These are phyloP conservation scores for Neoscelio sp. DNA, from an alignment of 2,888 invertebrate species.

Conservation along the genomic window DNA sequence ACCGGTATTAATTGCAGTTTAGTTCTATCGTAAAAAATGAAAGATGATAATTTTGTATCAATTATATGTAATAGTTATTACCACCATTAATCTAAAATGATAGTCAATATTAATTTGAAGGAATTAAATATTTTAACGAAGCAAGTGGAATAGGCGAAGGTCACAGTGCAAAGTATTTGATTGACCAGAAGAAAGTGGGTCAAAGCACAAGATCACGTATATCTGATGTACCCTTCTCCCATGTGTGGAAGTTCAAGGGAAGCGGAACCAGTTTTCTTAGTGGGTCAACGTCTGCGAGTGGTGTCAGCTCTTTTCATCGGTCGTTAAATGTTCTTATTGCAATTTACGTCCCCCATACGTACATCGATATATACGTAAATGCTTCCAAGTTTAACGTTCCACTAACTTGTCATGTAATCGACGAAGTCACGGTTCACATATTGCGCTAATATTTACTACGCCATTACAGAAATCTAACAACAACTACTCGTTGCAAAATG, in stretches of 20 bases:
- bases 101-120: conserved; percentile 27
- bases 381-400: conserved; percentile 40
- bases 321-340: conserved; percentile 64
- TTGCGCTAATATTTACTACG: conserved; percentile 33
- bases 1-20: too few species aligned
- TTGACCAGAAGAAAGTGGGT: conserved; percentile 80
- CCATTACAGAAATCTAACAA: conserved; percentile 12
- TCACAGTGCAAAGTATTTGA: conserved; percentile 77
- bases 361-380: conserved; percentile 60
- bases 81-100: conserved; percentile 14
- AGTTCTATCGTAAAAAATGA: too few species aligned
- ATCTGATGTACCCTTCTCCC: conserved; percentile 65
- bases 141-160: conserved; percentile 76
- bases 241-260: conserved; percentile 75
- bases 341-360: conserved; percentile 61
- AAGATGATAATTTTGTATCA: conserved; percentile 2
- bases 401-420: conserved; percentile 55
- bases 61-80: conserved; percentile 34
- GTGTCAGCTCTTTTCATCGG: conserved; percentile 69
- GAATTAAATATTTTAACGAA: conserved; percentile 31
- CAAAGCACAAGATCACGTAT: conserved; percentile 79
- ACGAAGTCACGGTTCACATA: conserved; percentile 60
- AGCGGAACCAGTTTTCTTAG: conserved; percentile 82
- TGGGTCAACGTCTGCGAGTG: conserved; percentile 81
- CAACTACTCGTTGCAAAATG: conserved; percentile 17